phyloP scores from a whole-genome alignment of 1,140 invertebrate species.

The Drosophila pseudoobscura region DNA sequence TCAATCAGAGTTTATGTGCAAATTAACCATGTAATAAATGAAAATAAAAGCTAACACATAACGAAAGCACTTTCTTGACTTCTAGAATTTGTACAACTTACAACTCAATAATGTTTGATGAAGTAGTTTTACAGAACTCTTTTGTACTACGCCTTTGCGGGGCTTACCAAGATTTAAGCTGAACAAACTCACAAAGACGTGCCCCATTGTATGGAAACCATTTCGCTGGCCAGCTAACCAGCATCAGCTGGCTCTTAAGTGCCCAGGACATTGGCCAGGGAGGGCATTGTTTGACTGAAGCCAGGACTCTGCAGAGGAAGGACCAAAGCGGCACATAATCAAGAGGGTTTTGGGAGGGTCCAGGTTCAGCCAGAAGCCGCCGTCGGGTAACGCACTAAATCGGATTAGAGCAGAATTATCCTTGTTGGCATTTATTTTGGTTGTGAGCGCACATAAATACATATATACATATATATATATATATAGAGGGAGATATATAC shows the following conservation, averaged over 20 bases:
- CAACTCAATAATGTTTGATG: too few species aligned
- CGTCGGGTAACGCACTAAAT: conserved; percentile 63
- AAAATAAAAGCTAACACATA: too few species aligned
- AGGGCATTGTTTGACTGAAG: conserved; percentile 7
- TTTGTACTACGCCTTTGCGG: too few species aligned
- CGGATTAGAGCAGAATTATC: conserved; percentile 77
- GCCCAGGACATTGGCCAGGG: conserved; percentile 41
- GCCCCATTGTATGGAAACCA: conserved; percentile 36
- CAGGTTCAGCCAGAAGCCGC: conserved; percentile 14
- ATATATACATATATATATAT: conserved; percentile 3
- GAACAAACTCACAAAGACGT: background rate
- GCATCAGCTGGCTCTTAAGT: conserved; percentile 59
- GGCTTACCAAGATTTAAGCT: too few species aligned
- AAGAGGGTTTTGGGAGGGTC: conserved; percentile 17
- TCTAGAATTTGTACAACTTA: too few species aligned
- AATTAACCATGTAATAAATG: too few species aligned
- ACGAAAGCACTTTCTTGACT: too few species aligned
- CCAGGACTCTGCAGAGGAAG: background rate
- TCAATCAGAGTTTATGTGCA: too few species aligned
- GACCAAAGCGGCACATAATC: conserved; percentile 40
- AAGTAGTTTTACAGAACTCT: too few species aligned
- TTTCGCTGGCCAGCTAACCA: conserved; percentile 25
- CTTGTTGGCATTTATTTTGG: conserved; percentile 78
- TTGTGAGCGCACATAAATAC: conserved; percentile 23
- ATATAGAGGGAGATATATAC: background rate